Evolutionary conservation across 2,888 invertebrate species (phyloP), one percentile per base, ranked within the genome.

Genomic region (Dicranocentrus wangi): DNA sequence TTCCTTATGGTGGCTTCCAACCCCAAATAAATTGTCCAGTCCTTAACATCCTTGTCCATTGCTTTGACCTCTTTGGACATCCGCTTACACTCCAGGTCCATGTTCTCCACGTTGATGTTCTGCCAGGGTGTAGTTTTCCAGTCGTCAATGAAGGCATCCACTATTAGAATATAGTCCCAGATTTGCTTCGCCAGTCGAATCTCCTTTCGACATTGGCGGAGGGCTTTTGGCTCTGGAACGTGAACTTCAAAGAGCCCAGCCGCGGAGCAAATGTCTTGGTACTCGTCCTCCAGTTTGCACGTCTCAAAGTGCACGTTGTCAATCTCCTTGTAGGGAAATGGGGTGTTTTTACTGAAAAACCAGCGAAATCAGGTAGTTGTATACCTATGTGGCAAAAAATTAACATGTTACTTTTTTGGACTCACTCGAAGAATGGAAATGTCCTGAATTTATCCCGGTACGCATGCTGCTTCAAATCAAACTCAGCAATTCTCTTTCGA

Each of bases 81-180:
- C 88, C 97, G 96, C 89, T 98, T 98, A 89, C 98, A 98, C 89
- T 98, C 98, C 86, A 98, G 95, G 88, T 98, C 98, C 97, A 98
- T 98, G 88, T 97, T 97, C 90, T 98, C 98, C 51, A 98, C 97
- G 88, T 98, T 97, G 82, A 98, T 97, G 88, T 97, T 95, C 76
- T 95, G 92, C 98, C 98, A 98, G 0, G 96, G 95, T 0, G 98
- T 98, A 0, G 95, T 96, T 89, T 98, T 98, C 98, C 98, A 98
- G 88, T 97, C 96, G 87, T 96, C 95, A 68, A 98, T 95, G 87
- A 95, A 94, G 2, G 95, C 95, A 86, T 93, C 93, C 1, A 98
- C 97, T 85, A 97, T 95, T 87, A 92, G 92, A 10, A 95, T 93
- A 88, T 98, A 97, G 90, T 98, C 98, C 98, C 98, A 98, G 13